Conservation (phyloP, 2,888 invertebrate species). For the Byasa hedistus region DNA sequence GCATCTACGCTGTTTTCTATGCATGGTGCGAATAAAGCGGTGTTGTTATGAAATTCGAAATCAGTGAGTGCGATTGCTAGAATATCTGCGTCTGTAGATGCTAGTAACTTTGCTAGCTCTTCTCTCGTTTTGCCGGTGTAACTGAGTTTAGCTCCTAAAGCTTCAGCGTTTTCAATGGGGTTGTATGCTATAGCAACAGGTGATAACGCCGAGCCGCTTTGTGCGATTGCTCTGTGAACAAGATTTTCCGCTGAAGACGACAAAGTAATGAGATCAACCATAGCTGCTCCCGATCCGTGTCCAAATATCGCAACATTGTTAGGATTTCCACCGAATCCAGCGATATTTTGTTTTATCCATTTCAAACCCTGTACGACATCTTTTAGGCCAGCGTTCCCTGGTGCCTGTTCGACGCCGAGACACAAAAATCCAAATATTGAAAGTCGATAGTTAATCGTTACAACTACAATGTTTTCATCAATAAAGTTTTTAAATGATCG, state of each 20-base stretch:
- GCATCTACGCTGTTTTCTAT: constrained; percentile 52
- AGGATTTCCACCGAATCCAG: constrained; percentile 87
- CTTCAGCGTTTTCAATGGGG: constrained; percentile 56
- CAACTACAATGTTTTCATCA: constrained; percentile 82
- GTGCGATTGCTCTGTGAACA: constrained; percentile 60
- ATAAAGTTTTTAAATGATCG: constrained; percentile 80
- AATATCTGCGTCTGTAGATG: constrained; percentile 45
- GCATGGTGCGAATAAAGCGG: constrained; percentile 67
- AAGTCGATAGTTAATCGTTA: constrained; percentile 84
- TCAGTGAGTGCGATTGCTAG: constrained; percentile 46
- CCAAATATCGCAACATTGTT: constrained; percentile 88
- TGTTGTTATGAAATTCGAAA: constrained; percentile 57
- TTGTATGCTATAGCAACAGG: constrained; percentile 71
- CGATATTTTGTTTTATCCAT: constrained; percentile 87
- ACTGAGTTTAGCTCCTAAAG: constrained; percentile 50
- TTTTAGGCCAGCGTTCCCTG: constrained; percentile 92
- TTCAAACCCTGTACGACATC: constrained; percentile 89
- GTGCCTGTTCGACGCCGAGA: constrained; percentile 78
- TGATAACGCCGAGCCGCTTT: constrained; percentile 64
- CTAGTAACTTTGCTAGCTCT: constrained; percentile 51
- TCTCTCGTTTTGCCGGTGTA: constrained; percentile 46
- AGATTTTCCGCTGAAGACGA: constrained; percentile 51
- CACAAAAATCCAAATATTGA: constrained; percentile 87
- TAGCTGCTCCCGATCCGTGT: constrained; percentile 87
- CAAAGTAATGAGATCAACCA: constrained; percentile 66